Evolutionary conservation across 1,140 invertebrate genomes (phyloP), one percentile per base, ranked within the genome.

Genomic region (Diorhabda elongata): DNA sequence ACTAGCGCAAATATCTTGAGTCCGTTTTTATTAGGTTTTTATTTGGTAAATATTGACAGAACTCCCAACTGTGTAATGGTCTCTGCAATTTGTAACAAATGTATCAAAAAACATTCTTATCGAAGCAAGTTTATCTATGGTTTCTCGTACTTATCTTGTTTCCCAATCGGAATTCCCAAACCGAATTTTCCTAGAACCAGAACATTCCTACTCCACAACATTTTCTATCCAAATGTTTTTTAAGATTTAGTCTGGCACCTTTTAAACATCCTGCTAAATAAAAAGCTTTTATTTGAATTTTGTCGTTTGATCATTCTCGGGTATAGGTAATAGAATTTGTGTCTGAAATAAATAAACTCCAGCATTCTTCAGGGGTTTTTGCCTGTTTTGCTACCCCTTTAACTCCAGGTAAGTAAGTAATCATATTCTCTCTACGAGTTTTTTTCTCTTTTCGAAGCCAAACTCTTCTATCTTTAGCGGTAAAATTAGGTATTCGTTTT

Each of bases 191-290:
- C 79, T 69, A 81, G 73, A 58, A 76, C 66, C 77, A 75, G 68
- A 85, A 76, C 67, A 81, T 81, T 58, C 81, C 73, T 59, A 82
- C 72, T 9, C 82, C 83, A 70, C 70, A 81, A 44, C 84, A 81
- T 64, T 81, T 78, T 44, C 77, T 75, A 79, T 80, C 82, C 79
- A 76, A 82, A 64, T 85, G 77, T 71, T 86, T 83, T 71, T 77
- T 75, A 7, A 79, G 75, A 74, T 82, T 82, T 67, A 81, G 78
- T 78, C 81, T 80, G 66, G 77, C 81, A 43, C 81, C 75, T 67
- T 82, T 80, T 72, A 81, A 78, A 71, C 83, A 77, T 3, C 84
- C 83, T 70, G 80, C 78, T 45, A 83, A 75, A 74, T 85, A 85
- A 52, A 85, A 70, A 65, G 81, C 82, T 80, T 82, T 83, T 65